Evolutionary conservation across 2,113 vertebrate genomes (phyloP), one percentile per base, ranked within the genome.

Genomic region (Crypturellus undulatus): DNA sequence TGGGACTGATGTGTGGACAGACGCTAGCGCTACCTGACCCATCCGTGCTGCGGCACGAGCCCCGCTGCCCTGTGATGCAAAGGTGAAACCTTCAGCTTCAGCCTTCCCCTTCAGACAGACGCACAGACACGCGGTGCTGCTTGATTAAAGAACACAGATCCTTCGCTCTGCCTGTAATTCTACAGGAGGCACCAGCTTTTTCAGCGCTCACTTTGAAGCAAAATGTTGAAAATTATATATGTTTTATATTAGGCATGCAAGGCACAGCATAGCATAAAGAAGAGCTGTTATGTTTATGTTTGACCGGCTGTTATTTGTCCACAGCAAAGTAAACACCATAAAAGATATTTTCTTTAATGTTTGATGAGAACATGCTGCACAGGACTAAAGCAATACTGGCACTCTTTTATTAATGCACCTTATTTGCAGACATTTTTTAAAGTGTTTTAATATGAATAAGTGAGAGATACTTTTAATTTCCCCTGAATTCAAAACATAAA

Each of bases 401-500:
- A n/a, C 34, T 87, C 28, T 42, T 81, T 83, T 89, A 91, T 88
- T 93, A 79, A 12, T 24, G 17, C 47, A 47, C 67, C 72, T 76
- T 60, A 79, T 52, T 86, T 79, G 26, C 26, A 88, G 28, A 64
- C 64, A 88, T 69, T 96, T 94, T 96, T 96, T 68, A 90, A 91
- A 58, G 13, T 65, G 30, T 25, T 90, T 72, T 69, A 83, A 18
- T 90, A 40, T 93, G 81, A 91, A 45, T 89, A 93, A 90, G 60
- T 32, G 34, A 68, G 52, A 71, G 21, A 92, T 11, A 79, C 67
- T 64, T 89, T 69, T 95, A 2, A 95, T 94, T 90, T 88, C 30
- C 70, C 67, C 65, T 90, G 43, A 88, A 81, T 90, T 90, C 76
- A 93, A 94, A 93, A 67, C 89, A 68, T 85, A 95, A 94, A 88